Conservation (phyloP, 2,888 invertebrate genomes). For the Pelosia muscerda region DNA sequence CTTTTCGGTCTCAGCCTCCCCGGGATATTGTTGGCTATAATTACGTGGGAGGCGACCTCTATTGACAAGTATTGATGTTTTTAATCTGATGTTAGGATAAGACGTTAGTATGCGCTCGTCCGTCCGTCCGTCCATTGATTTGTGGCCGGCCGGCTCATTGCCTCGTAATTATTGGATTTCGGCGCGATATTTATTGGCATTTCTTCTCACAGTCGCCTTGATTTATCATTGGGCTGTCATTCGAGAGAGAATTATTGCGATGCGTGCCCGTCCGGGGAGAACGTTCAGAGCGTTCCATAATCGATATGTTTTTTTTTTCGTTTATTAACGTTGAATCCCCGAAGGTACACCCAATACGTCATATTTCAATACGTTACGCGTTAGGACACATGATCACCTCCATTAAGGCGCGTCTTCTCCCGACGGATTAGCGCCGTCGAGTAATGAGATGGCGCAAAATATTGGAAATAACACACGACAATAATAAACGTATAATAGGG, state of each 20-base stretch:
- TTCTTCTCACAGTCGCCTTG: constrained; percentile 80
- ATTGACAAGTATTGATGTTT: constrained; percentile 87
- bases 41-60: constrained; percentile 86
- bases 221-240: constrained; percentile 81
- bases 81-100: constrained; percentile 87
- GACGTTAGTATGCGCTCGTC: constrained; percentile 83
- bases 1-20: constrained; percentile 78
- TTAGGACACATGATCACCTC: constrained; percentile 84
- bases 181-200: constrained; percentile 84
- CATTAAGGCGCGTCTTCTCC: constrained; percentile 81
- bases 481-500: constrained; percentile 77
- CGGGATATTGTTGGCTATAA: constrained; percentile 85
- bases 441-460: constrained; percentile 85
- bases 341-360: constrained; percentile 80
- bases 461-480: constrained; percentile 81
- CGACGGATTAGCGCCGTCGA: constrained; percentile 82
- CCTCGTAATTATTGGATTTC: constrained; percentile 85
- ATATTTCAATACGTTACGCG: constrained; percentile 83
- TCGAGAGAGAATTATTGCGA: constrained; percentile 72
- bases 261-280: constrained; percentile 65
- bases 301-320: constrained; percentile 69
- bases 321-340: constrained; percentile 77
- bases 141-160: constrained; percentile 83
- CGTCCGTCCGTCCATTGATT: constrained; percentile 79
- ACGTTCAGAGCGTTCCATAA: constrained; percentile 60